These are phyloP conservation scores for Drosophila leonis DNA, from an alignment of 2,888 invertebrate species.

Conservation along the genomic window DNA sequence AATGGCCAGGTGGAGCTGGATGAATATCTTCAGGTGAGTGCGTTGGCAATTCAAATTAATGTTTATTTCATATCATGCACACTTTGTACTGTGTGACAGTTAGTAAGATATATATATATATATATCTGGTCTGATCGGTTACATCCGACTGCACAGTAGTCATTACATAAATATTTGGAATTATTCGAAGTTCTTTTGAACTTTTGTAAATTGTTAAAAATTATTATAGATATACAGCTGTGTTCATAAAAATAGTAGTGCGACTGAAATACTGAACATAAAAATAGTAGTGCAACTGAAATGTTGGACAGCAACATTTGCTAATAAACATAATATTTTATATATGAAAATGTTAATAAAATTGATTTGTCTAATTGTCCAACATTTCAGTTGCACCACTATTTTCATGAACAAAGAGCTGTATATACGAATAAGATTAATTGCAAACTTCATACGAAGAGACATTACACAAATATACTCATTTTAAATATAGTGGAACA, in stretches of 20 bases:
- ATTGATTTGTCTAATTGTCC: no score
- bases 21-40: slow-evolving; percentile 98
- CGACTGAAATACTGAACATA: no score
- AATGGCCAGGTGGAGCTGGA: slow-evolving; percentile 99
- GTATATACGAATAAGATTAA: neutral
- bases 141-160: neutral
- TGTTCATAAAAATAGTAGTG: no score
- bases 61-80: neutral
- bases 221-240: neutral
- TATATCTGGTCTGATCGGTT: neutral
- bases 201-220: neutral
- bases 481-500: neutral
- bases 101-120: neutral
- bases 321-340: no score
- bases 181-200: neutral
- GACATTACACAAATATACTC: neutral
- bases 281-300: no score
- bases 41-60: neutral
- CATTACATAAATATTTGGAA: neutral
- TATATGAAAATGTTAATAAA: no score
- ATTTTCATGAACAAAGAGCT: no score
- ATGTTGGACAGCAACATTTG: no score
- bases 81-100: neutral
- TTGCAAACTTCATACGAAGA: neutral
- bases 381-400: no score